Evolutionary conservation across 2,888 invertebrate genomes (phyloP).

Genomic region (Sarcophaga caerulescens): DNA sequence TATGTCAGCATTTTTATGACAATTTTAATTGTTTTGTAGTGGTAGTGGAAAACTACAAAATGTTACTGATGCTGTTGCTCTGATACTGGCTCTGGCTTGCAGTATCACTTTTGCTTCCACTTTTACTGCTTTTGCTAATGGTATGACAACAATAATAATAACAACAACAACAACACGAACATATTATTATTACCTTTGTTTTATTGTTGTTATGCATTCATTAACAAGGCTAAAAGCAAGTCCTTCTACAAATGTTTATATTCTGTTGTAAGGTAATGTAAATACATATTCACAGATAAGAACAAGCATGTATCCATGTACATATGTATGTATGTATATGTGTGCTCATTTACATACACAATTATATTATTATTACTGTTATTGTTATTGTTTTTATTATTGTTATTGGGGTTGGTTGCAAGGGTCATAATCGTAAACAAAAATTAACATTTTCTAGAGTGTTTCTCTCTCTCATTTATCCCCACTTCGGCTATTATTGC

Average conservation of each 20-base stretch:
- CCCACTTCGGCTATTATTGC: too few species aligned
- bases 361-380: not conserved
- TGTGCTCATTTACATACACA: not conserved
- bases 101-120: not conserved
- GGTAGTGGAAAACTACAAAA: not conserved
- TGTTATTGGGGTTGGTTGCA: too few species aligned
- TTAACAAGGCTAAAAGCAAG: conserved; percentile 52
- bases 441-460: too few species aligned
- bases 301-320: not conserved
- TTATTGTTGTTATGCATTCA: conserved; percentile 64
- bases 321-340: not conserved
- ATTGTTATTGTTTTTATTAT: not conserved
- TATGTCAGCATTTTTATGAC: not conserved
- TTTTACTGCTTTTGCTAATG: not conserved
- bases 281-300: too few species aligned
- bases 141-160: not conserved
- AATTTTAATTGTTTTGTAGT: not conserved
- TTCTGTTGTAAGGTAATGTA: too few species aligned
- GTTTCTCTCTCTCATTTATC: too few species aligned
- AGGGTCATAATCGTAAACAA: too few species aligned
- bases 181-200: conserved; percentile 63
- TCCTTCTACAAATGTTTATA: not conserved
- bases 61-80: too few species aligned
- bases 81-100: too few species aligned
- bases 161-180: not conserved